Percentiles rank a stretch among this genome's conserved stretches.
phyloP scores from a whole-genome alignment of 2,797 vertebrate species.

The Trichosurus vulpecula region DNA sequence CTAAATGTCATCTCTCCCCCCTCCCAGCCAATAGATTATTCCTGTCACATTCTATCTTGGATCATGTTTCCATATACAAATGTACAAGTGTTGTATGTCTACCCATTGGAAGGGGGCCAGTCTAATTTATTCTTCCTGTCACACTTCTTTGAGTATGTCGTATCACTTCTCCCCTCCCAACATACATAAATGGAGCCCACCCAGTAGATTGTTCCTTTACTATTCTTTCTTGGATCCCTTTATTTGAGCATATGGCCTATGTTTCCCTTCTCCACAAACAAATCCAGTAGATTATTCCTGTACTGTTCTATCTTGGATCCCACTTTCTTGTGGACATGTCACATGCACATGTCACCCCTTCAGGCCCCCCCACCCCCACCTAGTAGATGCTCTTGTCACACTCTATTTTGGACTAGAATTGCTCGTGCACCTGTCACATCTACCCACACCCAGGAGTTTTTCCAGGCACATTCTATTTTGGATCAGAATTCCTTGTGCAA shows the following conservation, averaged over 20 bases:
- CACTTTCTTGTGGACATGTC: background rate
- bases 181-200: background rate
- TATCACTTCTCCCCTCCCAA: background rate
- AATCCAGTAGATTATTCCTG: background rate
- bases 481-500: background rate
- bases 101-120: background rate
- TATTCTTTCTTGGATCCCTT: background rate
- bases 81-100: background rate
- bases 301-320: background rate
- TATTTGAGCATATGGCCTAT: background rate
- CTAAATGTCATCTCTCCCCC: background rate
- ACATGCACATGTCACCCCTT: background rate
- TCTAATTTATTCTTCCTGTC: background rate
- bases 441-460: background rate
- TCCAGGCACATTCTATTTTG: background rate
- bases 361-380: background rate
- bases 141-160: background rate
- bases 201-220: background rate
- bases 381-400: background rate
- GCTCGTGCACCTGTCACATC: background rate
- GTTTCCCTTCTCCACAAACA: background rate
- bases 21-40: background rate
- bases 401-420: constrained; percentile 1
- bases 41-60: background rate
- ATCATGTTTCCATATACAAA: background rate